Conservation (phyloP, 1,140 invertebrate genomes). For the Drosophila nannoptera region DNA sequence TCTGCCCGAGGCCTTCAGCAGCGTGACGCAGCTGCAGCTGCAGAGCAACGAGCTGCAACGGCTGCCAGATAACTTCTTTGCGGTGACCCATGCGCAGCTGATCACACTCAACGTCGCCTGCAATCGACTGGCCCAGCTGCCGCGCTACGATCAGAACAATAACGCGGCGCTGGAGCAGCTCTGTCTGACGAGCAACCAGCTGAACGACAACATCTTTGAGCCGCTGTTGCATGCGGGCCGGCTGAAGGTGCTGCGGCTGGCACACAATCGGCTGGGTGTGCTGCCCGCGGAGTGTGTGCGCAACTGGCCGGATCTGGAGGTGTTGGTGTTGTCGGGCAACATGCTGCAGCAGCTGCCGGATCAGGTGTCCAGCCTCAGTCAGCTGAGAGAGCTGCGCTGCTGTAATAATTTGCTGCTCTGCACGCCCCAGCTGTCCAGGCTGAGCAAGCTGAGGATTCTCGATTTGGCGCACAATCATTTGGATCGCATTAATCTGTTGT, state of each 20-base stretch:
- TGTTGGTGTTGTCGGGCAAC: slow-evolving; percentile 90
- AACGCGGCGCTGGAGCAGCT: slow-evolving; percentile 85
- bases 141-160: slow-evolving; percentile 81
- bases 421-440: slow-evolving; percentile 87
- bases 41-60: slow-evolving; percentile 88
- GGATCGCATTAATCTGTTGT: slow-evolving; percentile 86
- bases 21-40: slow-evolving; percentile 85
- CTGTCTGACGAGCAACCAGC: slow-evolving; percentile 88
- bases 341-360: slow-evolving; percentile 87
- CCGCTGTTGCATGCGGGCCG: slow-evolving; percentile 84
- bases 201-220: slow-evolving; percentile 86
- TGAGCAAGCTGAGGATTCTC: slow-evolving; percentile 87
- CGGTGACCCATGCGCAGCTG: slow-evolving; percentile 84
- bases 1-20: slow-evolving; percentile 83
- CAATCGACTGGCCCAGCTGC: slow-evolving; percentile 86
- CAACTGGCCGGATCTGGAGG: slow-evolving; percentile 88
- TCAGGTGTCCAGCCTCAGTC: slow-evolving; percentile 85
- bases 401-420: slow-evolving; percentile 89
- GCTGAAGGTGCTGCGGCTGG: slow-evolving; percentile 86
- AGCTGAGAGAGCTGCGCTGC: slow-evolving; percentile 87
- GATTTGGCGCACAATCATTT: slow-evolving; percentile 92
- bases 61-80: slow-evolving; percentile 87
- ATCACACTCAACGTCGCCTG: slow-evolving; percentile 88
- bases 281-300: slow-evolving; percentile 87
- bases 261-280: slow-evolving; percentile 87